Conservation (phyloP, 2,797 vertebrate species). For the Lateolabrax maculatus region DNA sequence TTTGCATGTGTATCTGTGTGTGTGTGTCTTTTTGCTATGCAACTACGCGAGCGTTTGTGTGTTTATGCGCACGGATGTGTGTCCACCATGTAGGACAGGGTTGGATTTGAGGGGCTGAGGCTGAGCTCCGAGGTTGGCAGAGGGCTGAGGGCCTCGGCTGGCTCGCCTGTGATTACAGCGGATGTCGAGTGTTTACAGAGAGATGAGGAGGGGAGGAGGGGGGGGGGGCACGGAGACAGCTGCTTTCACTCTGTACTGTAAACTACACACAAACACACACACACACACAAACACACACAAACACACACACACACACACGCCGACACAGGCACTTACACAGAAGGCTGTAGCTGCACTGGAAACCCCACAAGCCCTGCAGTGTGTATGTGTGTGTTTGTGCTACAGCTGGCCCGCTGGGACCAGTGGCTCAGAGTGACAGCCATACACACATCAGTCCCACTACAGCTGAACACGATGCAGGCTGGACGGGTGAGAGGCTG, state of each 20-base stretch:
- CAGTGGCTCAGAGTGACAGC: slow-evolving; percentile 77
- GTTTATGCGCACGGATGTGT: slow-evolving; percentile 37
- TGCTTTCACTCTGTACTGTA: slow-evolving; percentile 84
- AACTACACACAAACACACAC: slow-evolving; percentile 68
- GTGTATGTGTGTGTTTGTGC: slow-evolving; percentile 76
- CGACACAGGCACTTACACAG: slow-evolving; percentile 69
- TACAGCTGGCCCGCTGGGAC: slow-evolving; percentile 79
- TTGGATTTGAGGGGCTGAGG: slow-evolving; percentile 60
- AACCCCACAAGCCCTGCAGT: slow-evolving; percentile 81
- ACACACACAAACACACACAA: slow-evolving; percentile 41
- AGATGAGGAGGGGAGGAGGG: slow-evolving; percentile 50
- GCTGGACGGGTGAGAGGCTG: slow-evolving; percentile 42
- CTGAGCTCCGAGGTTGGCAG: slow-evolving; percentile 73
- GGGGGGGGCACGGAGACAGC: slow-evolving; percentile 72
- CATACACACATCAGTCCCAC: slow-evolving; percentile 63
- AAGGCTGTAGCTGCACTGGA: slow-evolving; percentile 74
- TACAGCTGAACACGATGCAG: slow-evolving; percentile 57
- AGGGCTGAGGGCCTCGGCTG: slow-evolving; percentile 73
- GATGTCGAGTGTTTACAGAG: slow-evolving; percentile 83
- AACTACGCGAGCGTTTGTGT: slow-evolving; percentile 34
- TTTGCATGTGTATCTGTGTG: slow-evolving; percentile 30
- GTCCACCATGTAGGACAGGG: slow-evolving; percentile 52
- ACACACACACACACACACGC: slow-evolving; percentile 44
- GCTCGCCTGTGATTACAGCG: slow-evolving; percentile 83
- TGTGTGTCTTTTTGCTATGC: slow-evolving; percentile 14